These are phyloP conservation scores for Elaphurus davidianus DNA, from an alignment of 2,113 vertebrate genomes.

Conservation along the genomic window DNA sequence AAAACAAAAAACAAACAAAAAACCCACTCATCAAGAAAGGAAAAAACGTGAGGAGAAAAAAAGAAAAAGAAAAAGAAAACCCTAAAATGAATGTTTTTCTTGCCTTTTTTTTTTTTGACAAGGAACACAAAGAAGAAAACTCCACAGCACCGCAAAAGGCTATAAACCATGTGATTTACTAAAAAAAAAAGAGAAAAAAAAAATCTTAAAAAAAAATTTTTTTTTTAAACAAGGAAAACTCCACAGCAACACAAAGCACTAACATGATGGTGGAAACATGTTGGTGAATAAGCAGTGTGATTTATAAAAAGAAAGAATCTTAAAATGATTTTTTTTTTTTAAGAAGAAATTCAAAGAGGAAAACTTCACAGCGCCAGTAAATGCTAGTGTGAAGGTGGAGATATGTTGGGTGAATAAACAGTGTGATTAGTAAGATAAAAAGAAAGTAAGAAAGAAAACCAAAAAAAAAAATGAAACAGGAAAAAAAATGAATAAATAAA, in stretches of 20 bases:
- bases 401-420: neutral
- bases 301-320: neutral
- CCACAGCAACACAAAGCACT: neutral
- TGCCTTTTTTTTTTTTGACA: neutral
- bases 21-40: neutral
- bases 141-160: accelerated
- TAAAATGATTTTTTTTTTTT: neutral
- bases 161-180: neutral
- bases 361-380: neutral
- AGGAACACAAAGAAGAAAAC: neutral
- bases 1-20: too few species aligned
- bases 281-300: neutral
- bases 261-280: neutral
- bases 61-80: neutral
- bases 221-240: neutral
- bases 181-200: neutral
- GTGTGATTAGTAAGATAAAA: neutral
- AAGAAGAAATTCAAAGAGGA: neutral
- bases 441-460: too few species aligned
- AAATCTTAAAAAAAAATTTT: neutral
- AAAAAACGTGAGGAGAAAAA: neutral
- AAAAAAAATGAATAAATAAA: too few species aligned
- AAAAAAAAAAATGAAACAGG: too few species aligned
- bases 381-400: neutral
- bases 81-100: neutral